Percentiles rank a stretch among this genome's conserved stretches.
These are phyloP conservation scores for Rhynchonycteris naso DNA, from an alignment of 2,797 vertebrate species.

Conservation along the genomic window DNA sequence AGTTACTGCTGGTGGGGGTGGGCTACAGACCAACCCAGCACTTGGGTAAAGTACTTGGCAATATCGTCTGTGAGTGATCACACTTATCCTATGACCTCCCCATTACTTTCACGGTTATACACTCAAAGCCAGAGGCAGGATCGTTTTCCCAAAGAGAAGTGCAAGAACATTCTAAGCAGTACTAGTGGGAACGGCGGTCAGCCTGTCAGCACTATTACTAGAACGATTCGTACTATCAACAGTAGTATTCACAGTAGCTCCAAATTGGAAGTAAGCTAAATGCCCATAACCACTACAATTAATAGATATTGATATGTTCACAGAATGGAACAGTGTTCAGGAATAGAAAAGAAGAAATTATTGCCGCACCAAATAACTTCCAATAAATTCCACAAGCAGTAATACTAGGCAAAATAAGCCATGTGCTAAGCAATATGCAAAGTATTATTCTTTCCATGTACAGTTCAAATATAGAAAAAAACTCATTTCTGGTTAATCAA, in stretches of 20 bases:
- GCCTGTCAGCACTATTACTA: neutral
- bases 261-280: neutral
- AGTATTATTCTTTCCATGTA: neutral
- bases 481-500: neutral
- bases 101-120: neutral
- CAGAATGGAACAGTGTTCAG: neutral
- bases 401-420: neutral
- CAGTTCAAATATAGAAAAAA: neutral
- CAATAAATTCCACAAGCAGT: neutral
- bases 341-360: slow-evolving; percentile 4
- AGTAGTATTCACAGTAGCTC: neutral
- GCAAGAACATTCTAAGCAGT: neutral
- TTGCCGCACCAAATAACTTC: neutral
- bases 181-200: neutral
- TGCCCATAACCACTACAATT: neutral
- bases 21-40: neutral
- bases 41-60: neutral
- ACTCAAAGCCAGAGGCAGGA: too few species aligned
- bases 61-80: neutral
- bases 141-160: neutral
- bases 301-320: neutral
- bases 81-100: neutral
- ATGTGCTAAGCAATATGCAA: neutral
- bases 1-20: neutral
- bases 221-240: neutral